These are phyloP conservation scores for Telmatherina bonti DNA, from an alignment of 2,797 vertebrate genomes.

Conservation along the genomic window DNA sequence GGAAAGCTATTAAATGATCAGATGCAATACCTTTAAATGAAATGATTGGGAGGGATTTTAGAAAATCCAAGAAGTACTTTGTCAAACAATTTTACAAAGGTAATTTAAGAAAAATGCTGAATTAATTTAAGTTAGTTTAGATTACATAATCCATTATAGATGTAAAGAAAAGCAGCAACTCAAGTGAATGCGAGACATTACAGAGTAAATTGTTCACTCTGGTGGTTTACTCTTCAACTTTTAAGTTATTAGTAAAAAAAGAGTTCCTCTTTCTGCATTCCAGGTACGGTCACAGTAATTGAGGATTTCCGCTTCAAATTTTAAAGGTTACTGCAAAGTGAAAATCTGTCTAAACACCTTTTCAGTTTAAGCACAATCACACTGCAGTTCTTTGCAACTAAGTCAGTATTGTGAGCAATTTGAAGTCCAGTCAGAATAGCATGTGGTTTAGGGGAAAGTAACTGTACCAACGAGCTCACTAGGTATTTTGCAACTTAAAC, in stretches of 20 bases:
- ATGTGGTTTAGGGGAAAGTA: slow-evolving; percentile 69
- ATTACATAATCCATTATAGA: slow-evolving; percentile 10
- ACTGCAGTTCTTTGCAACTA: slow-evolving; percentile 26
- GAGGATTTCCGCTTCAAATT: slow-evolving; percentile 54
- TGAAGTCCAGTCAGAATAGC: slow-evolving; percentile 27
- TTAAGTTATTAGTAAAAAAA: slow-evolving; percentile 32
- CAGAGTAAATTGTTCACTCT: slow-evolving; percentile 30
- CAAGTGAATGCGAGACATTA: slow-evolving; percentile 17
- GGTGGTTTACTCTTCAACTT: slow-evolving; percentile 6
- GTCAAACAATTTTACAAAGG: not conserved
- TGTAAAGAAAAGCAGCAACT: slow-evolving; percentile 20
- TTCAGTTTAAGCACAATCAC: slow-evolving; percentile 23
- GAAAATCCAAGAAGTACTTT: slow-evolving; percentile 5
- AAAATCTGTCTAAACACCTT: slow-evolving; percentile 40
- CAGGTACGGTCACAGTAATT: slow-evolving; percentile 40
- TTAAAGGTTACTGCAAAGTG: slow-evolving; percentile 43
- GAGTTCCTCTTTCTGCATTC: slow-evolving; percentile 46
- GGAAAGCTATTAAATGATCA: slow-evolving; percentile 1
- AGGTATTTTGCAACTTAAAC: slow-evolving; percentile 83
- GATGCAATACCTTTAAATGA: not conserved
- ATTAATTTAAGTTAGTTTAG: slow-evolving; percentile 11
- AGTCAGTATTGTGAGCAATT: slow-evolving; percentile 36
- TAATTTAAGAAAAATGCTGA: slow-evolving; percentile 8
- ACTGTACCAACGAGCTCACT: slow-evolving; percentile 67
- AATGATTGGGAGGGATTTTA: not conserved